These are phyloP conservation scores for Metallyticus violacea DNA, from an alignment of 2,888 invertebrate genomes.

Conservation along the genomic window DNA sequence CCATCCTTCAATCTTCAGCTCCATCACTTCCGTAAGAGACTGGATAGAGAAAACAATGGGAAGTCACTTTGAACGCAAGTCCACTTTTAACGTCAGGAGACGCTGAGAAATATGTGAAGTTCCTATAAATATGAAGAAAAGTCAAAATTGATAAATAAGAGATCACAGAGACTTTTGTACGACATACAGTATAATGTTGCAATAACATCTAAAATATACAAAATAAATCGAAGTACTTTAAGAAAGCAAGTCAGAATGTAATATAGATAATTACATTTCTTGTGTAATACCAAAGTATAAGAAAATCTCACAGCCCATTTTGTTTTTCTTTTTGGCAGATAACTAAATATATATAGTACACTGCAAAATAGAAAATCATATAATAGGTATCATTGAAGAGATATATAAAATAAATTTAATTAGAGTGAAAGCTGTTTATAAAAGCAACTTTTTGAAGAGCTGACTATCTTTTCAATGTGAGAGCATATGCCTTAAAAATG, in stretches of 20 bases:
- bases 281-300: background rate
- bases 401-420: background rate
- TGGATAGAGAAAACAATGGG: constrained; percentile 51
- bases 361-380: background rate
- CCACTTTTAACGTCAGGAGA: constrained; percentile 25
- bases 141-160: background rate
- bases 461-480: background rate
- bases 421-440: background rate
- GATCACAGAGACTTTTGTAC: background rate
- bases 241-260: background rate
- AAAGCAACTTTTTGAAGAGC: background rate
- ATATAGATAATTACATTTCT: background rate
- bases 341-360: background rate
- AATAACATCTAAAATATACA: background rate
- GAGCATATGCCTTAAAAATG: background rate
- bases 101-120: background rate
- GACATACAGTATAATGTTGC: background rate
- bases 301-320: background rate
- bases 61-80: constrained; percentile 32
- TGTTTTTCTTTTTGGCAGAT: background rate
- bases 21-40: constrained; percentile 43
- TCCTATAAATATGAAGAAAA: background rate
- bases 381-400: background rate
- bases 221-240: too few relatives aligned
- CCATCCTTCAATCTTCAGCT: constrained; percentile 57